These are phyloP conservation scores for Athene cunicularia DNA, from an alignment of 2,113 vertebrate genomes.

Conservation along the genomic window DNA sequence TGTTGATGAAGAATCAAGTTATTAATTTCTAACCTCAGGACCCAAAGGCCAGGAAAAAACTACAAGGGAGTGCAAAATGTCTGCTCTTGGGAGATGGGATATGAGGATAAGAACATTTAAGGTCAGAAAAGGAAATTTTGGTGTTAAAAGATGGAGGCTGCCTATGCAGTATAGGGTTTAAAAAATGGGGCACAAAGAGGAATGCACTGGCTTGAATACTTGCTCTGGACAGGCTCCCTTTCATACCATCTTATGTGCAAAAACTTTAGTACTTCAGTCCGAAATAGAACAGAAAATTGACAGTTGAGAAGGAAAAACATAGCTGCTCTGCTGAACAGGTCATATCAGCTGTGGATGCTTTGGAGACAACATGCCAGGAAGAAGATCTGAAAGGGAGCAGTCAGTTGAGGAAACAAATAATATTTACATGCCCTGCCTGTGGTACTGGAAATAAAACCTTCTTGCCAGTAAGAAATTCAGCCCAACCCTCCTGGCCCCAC, in stretches of 20 bases:
- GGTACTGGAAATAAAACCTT: conserved; percentile 12
- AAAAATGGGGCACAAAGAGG: background rate
- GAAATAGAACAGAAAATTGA: background rate
- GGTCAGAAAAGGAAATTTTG: background rate
- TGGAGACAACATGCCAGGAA: background rate
- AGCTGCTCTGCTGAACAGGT: background rate
- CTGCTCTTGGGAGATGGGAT: background rate
- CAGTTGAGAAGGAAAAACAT: background rate
- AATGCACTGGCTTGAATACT: background rate
- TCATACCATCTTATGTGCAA: background rate
- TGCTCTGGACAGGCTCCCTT: background rate
- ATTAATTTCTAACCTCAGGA: background rate
- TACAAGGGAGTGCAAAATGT: background rate
- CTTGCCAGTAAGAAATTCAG: background rate
- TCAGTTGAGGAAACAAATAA: conserved; percentile 36
- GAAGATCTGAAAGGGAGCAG: background rate
- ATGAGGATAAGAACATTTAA: background rate
- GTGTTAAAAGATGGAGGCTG: background rate
- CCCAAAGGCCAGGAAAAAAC: background rate
- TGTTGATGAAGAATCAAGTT: background rate
- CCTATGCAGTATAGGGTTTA: background rate
- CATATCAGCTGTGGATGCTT: background rate
- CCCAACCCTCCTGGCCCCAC: background rate
- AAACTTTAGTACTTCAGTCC: background rate
- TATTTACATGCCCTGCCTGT: background rate